Evolutionary conservation across 2,888 invertebrate species (phyloP), one percentile per base, ranked within the genome.

Genomic region (Sylvicola cinctus): DNA sequence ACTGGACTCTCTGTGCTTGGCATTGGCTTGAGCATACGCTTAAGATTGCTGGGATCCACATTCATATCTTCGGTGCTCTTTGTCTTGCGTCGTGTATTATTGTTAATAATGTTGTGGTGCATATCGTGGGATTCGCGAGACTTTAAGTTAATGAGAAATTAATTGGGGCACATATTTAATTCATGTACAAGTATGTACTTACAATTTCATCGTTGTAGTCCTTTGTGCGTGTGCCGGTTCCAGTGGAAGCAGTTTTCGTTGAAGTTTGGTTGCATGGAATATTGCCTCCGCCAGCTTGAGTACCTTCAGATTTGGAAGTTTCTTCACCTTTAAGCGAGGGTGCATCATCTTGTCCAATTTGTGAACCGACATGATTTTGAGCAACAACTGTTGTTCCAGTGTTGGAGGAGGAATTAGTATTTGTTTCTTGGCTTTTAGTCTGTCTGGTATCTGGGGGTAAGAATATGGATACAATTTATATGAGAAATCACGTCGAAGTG

Each of bases 11-110:
- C 85, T 37, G 76, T 74, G 44, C 81, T 83, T 16, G 88, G 81
- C 74, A 93, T 83, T 33, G 90, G 88, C 51, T 90, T 88, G 45
- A 93, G 65, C 84, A 93, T 88, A 42, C 85, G 71, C 57, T 91
- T 90, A 45, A 93, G 64, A 7, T 88, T 88, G 51, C 74, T 78
- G 49, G 79, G 78, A 57, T 40, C 36, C 57, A 65, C 65, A 55
- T 70, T 71, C 77, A 85, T 85, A 51, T 87, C 84, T 58, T 87
- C 87, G 34, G 85, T 85, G 59, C 85, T 85, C 60, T 87, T 87
- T 45, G 84, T 85, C 52, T 83, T 83, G 40, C 78, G 71, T 40
- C 78, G 65, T 36, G 71, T 73, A 49, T 74, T 77, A 54, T 75
- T 78, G 58, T 76, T 77, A 54, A 76, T 67, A 42, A 75, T 66